Base-by-base conservation (phyloP, 2,113 vertebrate genomes). In the Rana temporaria region DNA sequence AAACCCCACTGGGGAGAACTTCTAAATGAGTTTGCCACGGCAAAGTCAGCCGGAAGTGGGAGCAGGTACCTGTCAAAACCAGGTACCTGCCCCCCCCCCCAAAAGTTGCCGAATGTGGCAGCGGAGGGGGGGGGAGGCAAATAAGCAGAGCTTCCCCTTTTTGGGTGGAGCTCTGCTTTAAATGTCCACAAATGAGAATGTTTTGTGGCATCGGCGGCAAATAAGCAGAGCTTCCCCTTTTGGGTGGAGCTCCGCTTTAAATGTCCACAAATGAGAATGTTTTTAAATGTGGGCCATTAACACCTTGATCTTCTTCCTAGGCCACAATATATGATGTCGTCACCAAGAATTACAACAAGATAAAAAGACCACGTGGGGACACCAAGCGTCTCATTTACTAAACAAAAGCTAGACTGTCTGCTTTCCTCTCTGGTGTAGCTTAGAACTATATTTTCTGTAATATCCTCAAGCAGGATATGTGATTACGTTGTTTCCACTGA, bases 381-480 rank as follows among this genome's bases (percentile, higher is more conserved):
- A 93, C 92, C 73, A 97, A 97, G 79, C 95, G 95, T 18, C 94
- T 97, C 85, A 96, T 97, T 90, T 97, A 97, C 88, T 97, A 88
- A 96, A 60, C 59, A 17, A 2, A 15, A 7, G 9, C 17, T 30
- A 4, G 5, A 6, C 57, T 24, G 18, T 12, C 24, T 32, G 32
- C 24, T 42, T 22, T 19, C 30, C 18, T 74, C 26, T 34, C 6
- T 55, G 64, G 16, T 14, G 6, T 34, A 66, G 9, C 19, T 57
- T 53, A 30, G 7, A 15, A 8, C 30, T 3, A 4, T 30, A 6
- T 19, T 24, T 78, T 22, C 18, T 26, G 26, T 17, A 6, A 78
- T 32, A 18, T 7, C 3, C 20, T 64, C 55, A 7, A 4, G 62
- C 34, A 60, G 18, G 3, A 67, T 56, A 66, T 69, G 52, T 59